Evolutionary conservation across 2,113 vertebrate species (phyloP), one percentile per base, ranked within the genome.

Genomic region (Ovibos moschatus): DNA sequence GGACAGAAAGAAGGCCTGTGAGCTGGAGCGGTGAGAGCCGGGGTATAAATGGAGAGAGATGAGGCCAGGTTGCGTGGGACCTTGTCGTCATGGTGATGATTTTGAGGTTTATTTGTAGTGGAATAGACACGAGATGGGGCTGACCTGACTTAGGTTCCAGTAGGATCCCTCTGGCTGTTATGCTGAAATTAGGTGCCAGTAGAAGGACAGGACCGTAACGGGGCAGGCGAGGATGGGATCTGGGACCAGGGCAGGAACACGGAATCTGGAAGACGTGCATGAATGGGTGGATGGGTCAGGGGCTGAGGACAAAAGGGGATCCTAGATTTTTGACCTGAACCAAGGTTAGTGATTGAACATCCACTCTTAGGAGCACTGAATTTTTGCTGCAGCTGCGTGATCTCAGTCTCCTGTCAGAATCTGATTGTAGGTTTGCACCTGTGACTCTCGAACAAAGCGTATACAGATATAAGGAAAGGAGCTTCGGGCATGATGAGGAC

Each of bases 251-350:
- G 25, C 9, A 0, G n/a, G 28, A 36, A 21, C 89, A 27, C n/a
- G 1, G 3, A 60, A 36, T n/a, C 21, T 0, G 0, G 0, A 53
- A 58, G 30, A 16, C 0, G 0, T 7, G 10, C 12, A 1, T 0
- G 1, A 8, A 21, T 12, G 57, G 79, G 33, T 55, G 36, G 15
- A 30, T 17, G 33, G 50, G 21, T 15, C 3, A 1, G 33, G 15
- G 25, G 25, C 27, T 7, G 40, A 82, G 51, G 50, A 13, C 45
- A 47, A 79, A 50, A 47, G 51, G 67, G 45, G 11, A 50, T 25
- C 21, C n/a, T 7, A 21, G 81, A 13, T 53, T 1, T 33, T 9
- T 6, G 50, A 21, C 40, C 45, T 5, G 30, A 53, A 6, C 45
- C 40, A 23, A 43, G 40, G 6, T 4, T 82, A 58, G n/a, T 0